Conservation (phyloP, 1,140 invertebrate genomes). For the Colletes latitarsis region DNA sequence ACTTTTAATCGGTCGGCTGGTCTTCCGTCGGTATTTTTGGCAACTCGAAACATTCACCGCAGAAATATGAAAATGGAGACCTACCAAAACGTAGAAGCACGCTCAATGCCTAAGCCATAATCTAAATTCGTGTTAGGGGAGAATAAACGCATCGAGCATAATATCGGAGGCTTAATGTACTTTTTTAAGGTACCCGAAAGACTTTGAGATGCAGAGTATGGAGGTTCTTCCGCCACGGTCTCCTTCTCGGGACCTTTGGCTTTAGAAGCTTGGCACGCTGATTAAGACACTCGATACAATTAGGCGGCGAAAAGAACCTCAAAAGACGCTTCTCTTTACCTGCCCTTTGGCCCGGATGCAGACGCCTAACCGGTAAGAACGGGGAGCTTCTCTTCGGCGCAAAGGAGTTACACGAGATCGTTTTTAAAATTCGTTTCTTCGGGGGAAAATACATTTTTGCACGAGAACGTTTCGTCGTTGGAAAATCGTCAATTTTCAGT, state of each 20-base stretch:
- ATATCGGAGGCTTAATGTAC: conserved; percentile 74
- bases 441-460: background rate
- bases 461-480: background rate
- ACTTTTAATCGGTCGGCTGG: no score
- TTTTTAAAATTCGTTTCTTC: background rate
- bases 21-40: no score
- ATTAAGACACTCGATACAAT: conserved; percentile 81
- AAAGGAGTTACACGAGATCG: background rate
- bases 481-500: no score
- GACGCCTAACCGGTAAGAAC: conserved; percentile 37
- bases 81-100: background rate
- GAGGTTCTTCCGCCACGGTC: background rate
- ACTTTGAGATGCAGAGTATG: conserved; percentile 79
- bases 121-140: conserved; percentile 72
- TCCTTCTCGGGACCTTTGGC: conserved; percentile 62
- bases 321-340: conserved; percentile 71
- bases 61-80: background rate
- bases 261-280: conserved; percentile 78
- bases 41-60: no score
- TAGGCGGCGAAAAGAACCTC: conserved; percentile 78
- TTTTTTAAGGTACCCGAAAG: conserved; percentile 75
- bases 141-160: conserved; percentile 72
- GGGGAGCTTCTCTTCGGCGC: background rate
- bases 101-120: conserved; percentile 62
- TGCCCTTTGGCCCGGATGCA: background rate